Evolutionary conservation across 2,888 invertebrate genomes (phyloP).

Genomic region (Thymelicus acteon): DNA sequence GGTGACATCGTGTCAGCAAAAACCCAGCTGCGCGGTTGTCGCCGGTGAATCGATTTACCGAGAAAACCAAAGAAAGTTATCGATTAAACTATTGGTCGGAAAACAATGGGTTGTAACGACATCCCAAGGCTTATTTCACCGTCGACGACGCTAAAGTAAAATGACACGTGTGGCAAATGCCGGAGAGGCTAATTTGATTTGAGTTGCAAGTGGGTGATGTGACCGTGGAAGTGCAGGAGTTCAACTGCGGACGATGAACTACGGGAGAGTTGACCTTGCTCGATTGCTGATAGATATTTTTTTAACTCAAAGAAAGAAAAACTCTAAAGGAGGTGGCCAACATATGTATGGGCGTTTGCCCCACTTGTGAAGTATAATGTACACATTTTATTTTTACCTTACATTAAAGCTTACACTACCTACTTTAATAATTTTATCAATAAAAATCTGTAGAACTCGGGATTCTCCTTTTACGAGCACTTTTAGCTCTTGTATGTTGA

Average conservation of each 20-base stretch:
- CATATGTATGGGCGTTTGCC: no score
- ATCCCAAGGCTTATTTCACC: conserved; percentile 10
- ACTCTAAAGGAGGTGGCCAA: no score
- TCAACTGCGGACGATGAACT: conserved; percentile 21
- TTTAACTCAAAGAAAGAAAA: no score
- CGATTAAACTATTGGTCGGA: conserved; percentile 51
- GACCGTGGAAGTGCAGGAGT: conserved; percentile 1
- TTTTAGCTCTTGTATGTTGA: no score
- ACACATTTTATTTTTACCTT: no score
- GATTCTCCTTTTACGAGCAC: no score
- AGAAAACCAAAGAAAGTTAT: conserved; percentile 58
- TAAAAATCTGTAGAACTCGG: no score
- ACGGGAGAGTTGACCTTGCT: neutral
- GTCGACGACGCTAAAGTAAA: neutral
- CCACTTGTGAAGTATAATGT: no score
- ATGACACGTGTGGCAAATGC: neutral
- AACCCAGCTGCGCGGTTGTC: conserved; percentile 13
- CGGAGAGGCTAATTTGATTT: conserved; percentile 4
- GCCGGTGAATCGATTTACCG: conserved; percentile 48
- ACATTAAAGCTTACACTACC: no score
- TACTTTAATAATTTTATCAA: no score
- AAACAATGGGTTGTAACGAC: conserved; percentile 29
- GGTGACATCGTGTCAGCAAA: conserved; percentile 1
- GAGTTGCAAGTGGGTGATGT: conserved; percentile 6
- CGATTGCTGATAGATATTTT: no score